phyloP scores from a whole-genome alignment of 2,888 invertebrate genomes.

The Agonopterix heracliana region DNA sequence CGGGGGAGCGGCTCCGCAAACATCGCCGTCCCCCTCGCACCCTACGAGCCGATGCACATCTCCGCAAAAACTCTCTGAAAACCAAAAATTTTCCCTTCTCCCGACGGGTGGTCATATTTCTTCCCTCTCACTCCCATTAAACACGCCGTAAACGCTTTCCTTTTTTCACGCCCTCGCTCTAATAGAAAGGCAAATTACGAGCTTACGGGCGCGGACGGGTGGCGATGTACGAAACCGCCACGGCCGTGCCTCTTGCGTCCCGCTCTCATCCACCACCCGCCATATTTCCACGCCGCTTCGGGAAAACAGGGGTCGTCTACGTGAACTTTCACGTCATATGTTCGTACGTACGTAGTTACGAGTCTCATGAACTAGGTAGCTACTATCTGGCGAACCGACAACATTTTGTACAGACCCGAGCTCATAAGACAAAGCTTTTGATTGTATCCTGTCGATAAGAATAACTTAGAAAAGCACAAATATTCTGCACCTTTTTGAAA shows the following conservation, averaged over 20 bases:
- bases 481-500: too few relatives aligned
- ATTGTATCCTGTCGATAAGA: too few relatives aligned
- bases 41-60: constrained; percentile 67
- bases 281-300: constrained; percentile 49
- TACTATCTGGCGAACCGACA: constrained; percentile 16
- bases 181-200: constrained; percentile 77
- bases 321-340: constrained; percentile 69
- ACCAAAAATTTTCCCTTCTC: constrained; percentile 73
- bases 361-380: constrained; percentile 22
- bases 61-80: constrained; percentile 73
- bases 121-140: constrained; percentile 76
- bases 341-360: constrained; percentile 29
- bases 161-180: constrained; percentile 77
- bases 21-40: constrained; percentile 62
- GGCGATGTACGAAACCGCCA: constrained; percentile 73
- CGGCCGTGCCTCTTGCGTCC: constrained; percentile 52
- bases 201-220: constrained; percentile 76
- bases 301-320: constrained; percentile 62
- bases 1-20: constrained; percentile 57
- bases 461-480: too few relatives aligned
- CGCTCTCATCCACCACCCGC: constrained; percentile 44
- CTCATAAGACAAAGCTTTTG: too few relatives aligned
- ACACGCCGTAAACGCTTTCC: constrained; percentile 76
- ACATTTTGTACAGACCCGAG: neutral
- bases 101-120: constrained; percentile 72